These are phyloP conservation scores for Ophiothrix spiculata DNA, from an alignment of 35 echinoderm and acorn worm genomes.

Conservation along the genomic window DNA sequence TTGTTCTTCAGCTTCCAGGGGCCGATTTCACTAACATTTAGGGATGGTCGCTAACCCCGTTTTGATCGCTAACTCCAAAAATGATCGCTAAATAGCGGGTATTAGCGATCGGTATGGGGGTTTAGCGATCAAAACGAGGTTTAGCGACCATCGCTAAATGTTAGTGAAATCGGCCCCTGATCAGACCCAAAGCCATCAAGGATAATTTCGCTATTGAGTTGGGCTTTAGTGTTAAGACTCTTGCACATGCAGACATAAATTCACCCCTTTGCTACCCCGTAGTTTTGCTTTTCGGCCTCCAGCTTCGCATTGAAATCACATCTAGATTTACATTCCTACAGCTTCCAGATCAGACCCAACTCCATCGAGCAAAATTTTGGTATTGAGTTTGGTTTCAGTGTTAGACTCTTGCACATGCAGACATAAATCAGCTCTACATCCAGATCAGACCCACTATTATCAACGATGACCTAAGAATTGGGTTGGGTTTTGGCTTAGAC, in stretches of 20 bases:
- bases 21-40: no score
- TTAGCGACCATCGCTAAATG: no score
- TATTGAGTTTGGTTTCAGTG: conserved; percentile 72
- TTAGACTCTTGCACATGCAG: conserved; percentile 80
- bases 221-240: conserved; percentile 64
- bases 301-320: no score
- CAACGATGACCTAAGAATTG: conserved; percentile 58
- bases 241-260: conserved; percentile 76
- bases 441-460: conserved; percentile 26
- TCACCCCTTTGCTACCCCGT: no score
- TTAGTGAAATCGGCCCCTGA: no score
- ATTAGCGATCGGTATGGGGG: no score
- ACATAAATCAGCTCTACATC: conserved; percentile 75
- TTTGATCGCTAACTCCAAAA: no score
- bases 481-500: conserved; percentile 61
- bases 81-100: no score
- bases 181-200: conserved; percentile 34
- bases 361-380: conserved; percentile 52
- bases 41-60: no score
- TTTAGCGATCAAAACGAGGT: no score
- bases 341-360: conserved; percentile 23
- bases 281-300: neutral
- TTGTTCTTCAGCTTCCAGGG: no score
- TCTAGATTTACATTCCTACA: no score
- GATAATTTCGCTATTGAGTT: conserved; percentile 69